Conservation (phyloP, 2,888 invertebrate species). For the Acanthacorydalis orientalis region DNA sequence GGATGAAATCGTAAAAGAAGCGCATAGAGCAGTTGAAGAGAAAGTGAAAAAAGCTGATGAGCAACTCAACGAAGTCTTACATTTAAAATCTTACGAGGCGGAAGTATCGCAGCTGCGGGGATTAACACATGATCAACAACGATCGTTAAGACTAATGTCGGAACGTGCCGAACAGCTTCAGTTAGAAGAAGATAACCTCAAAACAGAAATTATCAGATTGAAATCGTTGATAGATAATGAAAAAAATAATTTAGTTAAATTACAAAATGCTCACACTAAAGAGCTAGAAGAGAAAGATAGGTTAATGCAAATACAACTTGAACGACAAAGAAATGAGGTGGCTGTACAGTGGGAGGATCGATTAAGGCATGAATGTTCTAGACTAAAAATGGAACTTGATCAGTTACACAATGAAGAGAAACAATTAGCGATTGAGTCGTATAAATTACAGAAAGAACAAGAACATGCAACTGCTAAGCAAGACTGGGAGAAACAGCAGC, state of each 20-base stretch:
- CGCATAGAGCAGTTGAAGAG: constrained; percentile 22
- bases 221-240: constrained; percentile 22
- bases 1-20: constrained; percentile 31
- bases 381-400: constrained; percentile 42
- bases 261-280: constrained; percentile 23
- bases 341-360: constrained; percentile 46
- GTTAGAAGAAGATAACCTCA: constrained; percentile 34
- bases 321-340: constrained; percentile 35
- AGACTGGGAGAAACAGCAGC: constrained; percentile 32
- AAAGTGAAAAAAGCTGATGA: constrained; percentile 24
- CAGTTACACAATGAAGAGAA: constrained; percentile 42
- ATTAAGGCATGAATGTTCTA: constrained; percentile 40
- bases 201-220: constrained; percentile 30
- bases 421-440: constrained; percentile 34
- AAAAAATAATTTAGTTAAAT: constrained; percentile 25
- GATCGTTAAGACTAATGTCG: constrained; percentile 33
- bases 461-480: constrained; percentile 34
- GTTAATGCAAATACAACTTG: constrained; percentile 18
- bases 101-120: constrained; percentile 39
- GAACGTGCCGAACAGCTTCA: constrained; percentile 38
- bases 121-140: constrained; percentile 39
- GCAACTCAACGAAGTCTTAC: constrained; percentile 26
- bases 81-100: constrained; percentile 34
- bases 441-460: constrained; percentile 36
- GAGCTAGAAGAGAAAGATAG: constrained; percentile 29